Percentiles rank a stretch among this genome's conserved stretches.
These are phyloP conservation scores for Cygnus buccinator DNA, from an alignment of 2,113 vertebrate genomes.

Conservation along the genomic window DNA sequence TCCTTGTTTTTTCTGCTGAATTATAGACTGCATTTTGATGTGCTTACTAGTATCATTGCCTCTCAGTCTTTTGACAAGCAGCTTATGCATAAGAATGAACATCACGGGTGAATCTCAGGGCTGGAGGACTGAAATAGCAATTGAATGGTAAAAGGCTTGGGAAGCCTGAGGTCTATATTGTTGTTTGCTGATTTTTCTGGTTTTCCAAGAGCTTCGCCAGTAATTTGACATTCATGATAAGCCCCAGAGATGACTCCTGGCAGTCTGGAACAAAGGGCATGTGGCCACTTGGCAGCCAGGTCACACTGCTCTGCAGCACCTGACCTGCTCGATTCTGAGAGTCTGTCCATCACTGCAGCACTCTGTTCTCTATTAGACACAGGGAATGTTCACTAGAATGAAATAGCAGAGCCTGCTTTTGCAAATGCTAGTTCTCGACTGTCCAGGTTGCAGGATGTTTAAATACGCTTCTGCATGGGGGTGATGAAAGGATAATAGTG, in stretches of 20 bases:
- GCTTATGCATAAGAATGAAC: background rate
- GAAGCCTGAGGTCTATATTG: background rate
- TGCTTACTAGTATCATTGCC: background rate
- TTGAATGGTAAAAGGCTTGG: background rate
- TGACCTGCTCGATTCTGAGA: background rate
- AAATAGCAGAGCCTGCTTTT: background rate
- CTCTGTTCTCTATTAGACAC: background rate
- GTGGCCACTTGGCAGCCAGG: background rate
- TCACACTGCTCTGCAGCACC: background rate
- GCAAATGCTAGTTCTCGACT: background rate
- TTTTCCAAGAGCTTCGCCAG: background rate
- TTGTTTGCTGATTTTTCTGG: background rate
- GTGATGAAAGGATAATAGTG: background rate
- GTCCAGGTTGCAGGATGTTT: background rate
- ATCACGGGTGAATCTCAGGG: background rate
- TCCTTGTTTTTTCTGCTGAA: background rate
- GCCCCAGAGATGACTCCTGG: rapidly evolving
- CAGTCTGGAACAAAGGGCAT: background rate
- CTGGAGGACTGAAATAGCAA: background rate
- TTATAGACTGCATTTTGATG: background rate
- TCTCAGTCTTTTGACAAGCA: background rate
- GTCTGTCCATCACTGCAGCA: background rate
- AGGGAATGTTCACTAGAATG: background rate
- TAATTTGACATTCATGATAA: background rate
- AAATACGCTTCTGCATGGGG: background rate